A percentile compares a stretch with the other conserved stretches of the same genome.
These are phyloP conservation scores for Alentia gelatinosa DNA, from an alignment of 2,888 invertebrate genomes.

Conservation along the genomic window DNA sequence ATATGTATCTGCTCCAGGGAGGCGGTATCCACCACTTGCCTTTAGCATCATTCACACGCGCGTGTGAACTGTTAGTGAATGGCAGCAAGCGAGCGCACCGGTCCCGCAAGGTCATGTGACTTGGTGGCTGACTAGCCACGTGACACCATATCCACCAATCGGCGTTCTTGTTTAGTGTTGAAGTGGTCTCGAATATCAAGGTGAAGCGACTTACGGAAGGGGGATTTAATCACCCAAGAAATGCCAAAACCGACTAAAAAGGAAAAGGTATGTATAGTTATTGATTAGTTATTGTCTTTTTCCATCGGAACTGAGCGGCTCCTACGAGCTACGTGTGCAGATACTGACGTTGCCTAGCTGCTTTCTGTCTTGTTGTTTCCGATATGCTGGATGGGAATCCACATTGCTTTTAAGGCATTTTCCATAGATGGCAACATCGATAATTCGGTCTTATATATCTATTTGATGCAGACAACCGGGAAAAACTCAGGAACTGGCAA, in stretches of 20 bases:
- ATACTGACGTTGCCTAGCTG: conserved; percentile 33
- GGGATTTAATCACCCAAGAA: conserved; percentile 59
- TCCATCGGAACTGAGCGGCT: not conserved
- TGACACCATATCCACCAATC: conserved; percentile 48
- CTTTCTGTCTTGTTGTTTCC: conserved; percentile 38
- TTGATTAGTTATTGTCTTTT: not conserved
- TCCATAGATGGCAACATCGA: not conserved
- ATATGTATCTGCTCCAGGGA: too few relatives aligned
- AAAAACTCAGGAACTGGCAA: conserved; percentile 55
- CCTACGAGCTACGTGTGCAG: not conserved
- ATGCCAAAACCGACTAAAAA: conserved; percentile 62
- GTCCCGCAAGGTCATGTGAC: conserved; percentile 22
- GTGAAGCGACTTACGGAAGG: conserved; percentile 47
- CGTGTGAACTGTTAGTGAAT: not conserved
- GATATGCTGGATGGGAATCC: not conserved
- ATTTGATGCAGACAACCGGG: conserved; percentile 54
- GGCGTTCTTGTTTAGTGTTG: conserved; percentile 55
- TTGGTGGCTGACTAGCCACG: conserved; percentile 37
- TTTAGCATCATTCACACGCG: not conserved
- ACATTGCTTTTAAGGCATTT: conserved; percentile 30
- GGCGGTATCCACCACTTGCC: too few relatives aligned
- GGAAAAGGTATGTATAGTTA: conserved; percentile 54
- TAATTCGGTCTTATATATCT: not conserved
- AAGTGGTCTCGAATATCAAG: conserved; percentile 57
- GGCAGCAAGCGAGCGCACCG: not conserved